A percentile compares a stretch with the other conserved stretches of the same genome.
Evolutionary conservation across 1,140 invertebrate species (phyloP).

Genomic region (Brachionus plicatilis): DNA sequence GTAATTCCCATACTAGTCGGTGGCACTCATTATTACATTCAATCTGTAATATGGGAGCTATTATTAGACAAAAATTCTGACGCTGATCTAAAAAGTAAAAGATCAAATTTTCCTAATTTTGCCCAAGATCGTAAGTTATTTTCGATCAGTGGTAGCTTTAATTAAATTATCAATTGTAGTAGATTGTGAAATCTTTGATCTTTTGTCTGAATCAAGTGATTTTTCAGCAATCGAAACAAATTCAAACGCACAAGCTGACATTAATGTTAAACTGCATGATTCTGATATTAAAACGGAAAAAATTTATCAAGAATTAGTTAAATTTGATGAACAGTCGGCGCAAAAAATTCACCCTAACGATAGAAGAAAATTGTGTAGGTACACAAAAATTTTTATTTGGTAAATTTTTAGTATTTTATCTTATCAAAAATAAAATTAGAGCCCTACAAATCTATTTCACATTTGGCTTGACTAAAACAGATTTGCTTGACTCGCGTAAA

Average conservation of each 20-base stretch:
- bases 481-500: not conserved
- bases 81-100: not conserved
- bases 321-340: conserved; percentile 31
- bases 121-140: not conserved
- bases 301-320: not conserved
- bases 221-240: not conserved
- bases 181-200: not conserved
- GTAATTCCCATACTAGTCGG: conserved; percentile 90
- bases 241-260: not conserved
- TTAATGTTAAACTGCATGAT: conserved; percentile 32
- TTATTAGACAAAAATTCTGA: conserved; percentile 5
- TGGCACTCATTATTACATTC: conserved; percentile 98
- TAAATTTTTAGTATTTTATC: not conserved
- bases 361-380: conserved; percentile 34
- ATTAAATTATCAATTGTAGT: not conserved
- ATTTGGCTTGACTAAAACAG: conserved; percentile 6
- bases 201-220: conserved; percentile 12
- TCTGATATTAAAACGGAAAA: conserved; percentile 15
- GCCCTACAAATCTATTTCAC: conserved; percentile 29
- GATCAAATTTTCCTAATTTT: not conserved
- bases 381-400: not conserved
- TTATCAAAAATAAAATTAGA: not conserved
- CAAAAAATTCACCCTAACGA: conserved; percentile 37
- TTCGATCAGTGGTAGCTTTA: not conserved
- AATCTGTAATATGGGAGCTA: conserved; percentile 63